Percentiles rank a stretch among this genome's conserved stretches.
Evolutionary conservation across 2,888 invertebrate genomes (phyloP).

Genomic region (Sphaeridia pumilis): DNA sequence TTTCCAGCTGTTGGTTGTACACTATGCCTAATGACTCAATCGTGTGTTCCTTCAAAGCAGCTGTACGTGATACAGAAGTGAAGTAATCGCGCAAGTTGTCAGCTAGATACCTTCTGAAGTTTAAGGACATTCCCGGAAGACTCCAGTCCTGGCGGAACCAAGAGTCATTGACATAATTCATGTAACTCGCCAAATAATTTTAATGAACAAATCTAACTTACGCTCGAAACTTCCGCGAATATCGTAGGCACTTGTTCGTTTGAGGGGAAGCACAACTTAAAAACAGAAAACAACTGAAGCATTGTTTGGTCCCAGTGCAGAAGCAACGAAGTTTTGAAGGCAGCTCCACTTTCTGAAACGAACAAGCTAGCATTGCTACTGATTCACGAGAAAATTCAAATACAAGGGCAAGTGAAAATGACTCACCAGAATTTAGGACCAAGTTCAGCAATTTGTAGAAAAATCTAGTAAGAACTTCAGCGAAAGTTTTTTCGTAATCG

Average conservation of each 20-base stretch:
- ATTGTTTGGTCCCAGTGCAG: slow-evolving; percentile 17
- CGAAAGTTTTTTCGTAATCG: slow-evolving; percentile 19
- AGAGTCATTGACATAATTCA: neutral
- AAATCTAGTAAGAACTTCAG: slow-evolving; percentile 25
- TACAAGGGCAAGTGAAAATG: neutral
- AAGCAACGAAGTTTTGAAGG: slow-evolving; percentile 7
- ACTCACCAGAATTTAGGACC: slow-evolving; percentile 13
- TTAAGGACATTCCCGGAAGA: slow-evolving; percentile 22
- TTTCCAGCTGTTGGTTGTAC: neutral
- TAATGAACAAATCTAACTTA: slow-evolving; percentile 10
- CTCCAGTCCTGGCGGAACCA: slow-evolving; percentile 18
- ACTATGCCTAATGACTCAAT: slow-evolving; percentile 1
- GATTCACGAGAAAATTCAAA: neutral
- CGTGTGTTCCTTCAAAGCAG: neutral
- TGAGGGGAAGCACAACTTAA: slow-evolving; percentile 23
- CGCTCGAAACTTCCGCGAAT: slow-evolving; percentile 23
- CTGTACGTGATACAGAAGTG: neutral
- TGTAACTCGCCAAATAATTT: neutral
- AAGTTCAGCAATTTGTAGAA: slow-evolving; percentile 15
- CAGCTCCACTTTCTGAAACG: slow-evolving; percentile 1
- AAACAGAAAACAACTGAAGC: slow-evolving; percentile 19
- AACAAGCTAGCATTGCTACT: neutral
- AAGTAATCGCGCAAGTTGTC: slow-evolving; percentile 12
- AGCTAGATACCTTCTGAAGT: slow-evolving; percentile 11
- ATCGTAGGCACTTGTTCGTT: slow-evolving; percentile 21